Evolutionary conservation across 2,888 invertebrate species (phyloP).

Genomic region (Ceramica pisi): DNA sequence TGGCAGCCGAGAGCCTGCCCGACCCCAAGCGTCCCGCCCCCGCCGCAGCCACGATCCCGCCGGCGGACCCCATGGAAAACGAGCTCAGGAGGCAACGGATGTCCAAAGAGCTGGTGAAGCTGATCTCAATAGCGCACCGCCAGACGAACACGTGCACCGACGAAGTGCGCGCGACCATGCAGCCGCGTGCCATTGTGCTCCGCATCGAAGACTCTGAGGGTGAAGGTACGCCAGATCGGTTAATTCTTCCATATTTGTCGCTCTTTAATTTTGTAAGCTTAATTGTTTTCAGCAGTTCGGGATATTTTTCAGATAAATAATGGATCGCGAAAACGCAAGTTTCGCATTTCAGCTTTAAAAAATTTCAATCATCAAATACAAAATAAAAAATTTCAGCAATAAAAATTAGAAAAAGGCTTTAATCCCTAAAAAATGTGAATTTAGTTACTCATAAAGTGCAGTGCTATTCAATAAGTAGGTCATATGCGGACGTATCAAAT

Average conservation of each 20-base stretch:
- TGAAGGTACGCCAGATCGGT: constrained; percentile 55
- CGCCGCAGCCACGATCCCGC: constrained; percentile 44
- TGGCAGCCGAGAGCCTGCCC: constrained; percentile 71
- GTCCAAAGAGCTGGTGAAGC: constrained; percentile 83
- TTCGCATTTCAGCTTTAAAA: not conserved
- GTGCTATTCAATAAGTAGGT: constrained; percentile 43
- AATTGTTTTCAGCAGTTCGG: not conserved
- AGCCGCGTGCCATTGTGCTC: constrained; percentile 68
- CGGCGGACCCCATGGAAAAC: constrained; percentile 66
- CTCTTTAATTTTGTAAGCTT: not conserved
- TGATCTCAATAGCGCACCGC: constrained; percentile 93
- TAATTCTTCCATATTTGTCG: not conserved
- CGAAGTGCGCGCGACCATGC: constrained; percentile 92
- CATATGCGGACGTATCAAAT: constrained; percentile 39
- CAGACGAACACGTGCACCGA: constrained; percentile 97
- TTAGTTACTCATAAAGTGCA: constrained; percentile 26
- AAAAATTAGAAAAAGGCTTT: not conserved
- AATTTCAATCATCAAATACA: no score
- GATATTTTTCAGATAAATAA: not conserved
- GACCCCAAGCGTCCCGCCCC: constrained; percentile 68
- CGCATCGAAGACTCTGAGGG: constrained; percentile 72
- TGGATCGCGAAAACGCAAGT: not conserved
- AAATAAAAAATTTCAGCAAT: not conserved
- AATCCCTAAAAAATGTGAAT: not conserved
- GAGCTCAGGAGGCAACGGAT: constrained; percentile 67